Conservation (phyloP, 1,140 invertebrate genomes). For the Ooceraea biroi region DNA sequence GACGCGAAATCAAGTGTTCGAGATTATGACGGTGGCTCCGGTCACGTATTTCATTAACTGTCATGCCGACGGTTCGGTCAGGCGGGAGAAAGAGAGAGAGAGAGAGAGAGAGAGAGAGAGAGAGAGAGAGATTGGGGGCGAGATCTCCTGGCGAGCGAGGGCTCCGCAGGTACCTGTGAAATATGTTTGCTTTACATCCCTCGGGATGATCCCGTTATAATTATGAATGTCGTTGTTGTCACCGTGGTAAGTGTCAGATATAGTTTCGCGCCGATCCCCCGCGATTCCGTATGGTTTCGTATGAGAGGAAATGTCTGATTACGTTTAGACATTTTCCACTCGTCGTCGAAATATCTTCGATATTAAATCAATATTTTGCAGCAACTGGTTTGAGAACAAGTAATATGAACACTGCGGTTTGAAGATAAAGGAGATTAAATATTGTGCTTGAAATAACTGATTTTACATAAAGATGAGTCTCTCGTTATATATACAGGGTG, state of each 20-base stretch:
- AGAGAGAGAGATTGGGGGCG: constrained; percentile 56
- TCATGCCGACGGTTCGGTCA: constrained; percentile 73
- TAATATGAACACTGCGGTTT: neutral
- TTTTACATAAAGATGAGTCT: neutral
- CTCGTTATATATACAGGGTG: too few species aligned
- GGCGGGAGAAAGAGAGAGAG: constrained; percentile 49
- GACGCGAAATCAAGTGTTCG: constrained; percentile 84
- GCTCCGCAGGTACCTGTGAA: constrained; percentile 77
- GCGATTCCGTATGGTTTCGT: neutral
- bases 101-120: constrained; percentile 44
- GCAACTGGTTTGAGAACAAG: neutral
- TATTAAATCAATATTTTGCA: neutral
- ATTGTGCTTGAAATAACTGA: neutral
- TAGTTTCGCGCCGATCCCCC: constrained; percentile 32
- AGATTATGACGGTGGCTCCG: constrained; percentile 85
- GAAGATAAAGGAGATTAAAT: neutral
- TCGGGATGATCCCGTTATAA: constrained; percentile 83
- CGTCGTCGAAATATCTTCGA: neutral
- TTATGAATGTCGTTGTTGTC: constrained; percentile 82
- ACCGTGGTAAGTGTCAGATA: constrained; percentile 42
- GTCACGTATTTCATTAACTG: constrained; percentile 87
- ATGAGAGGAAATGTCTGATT: neutral
- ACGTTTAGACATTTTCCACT: neutral
- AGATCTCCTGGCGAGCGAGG: constrained; percentile 61
- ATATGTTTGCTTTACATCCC: constrained; percentile 83